These are phyloP conservation scores for Andrena cerasifolii DNA, from an alignment of 1,140 invertebrate genomes.

Conservation along the genomic window DNA sequence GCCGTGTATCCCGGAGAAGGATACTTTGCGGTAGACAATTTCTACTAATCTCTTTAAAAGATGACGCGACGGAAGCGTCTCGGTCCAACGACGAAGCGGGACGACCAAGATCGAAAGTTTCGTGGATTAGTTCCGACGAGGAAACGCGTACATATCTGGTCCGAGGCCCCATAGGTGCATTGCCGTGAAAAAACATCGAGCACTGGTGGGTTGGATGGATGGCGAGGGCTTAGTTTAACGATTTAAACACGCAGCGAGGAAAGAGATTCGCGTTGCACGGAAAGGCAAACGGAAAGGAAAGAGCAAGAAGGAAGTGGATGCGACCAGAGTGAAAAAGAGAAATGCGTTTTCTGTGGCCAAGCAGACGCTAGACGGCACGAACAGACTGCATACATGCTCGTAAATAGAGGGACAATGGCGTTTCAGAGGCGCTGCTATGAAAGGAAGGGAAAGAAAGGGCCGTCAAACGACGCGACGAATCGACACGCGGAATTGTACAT, in stretches of 20 bases:
- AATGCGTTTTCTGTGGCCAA: constrained; percentile 3
- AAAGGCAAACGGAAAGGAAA: not conserved
- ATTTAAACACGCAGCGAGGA: constrained; percentile 16
- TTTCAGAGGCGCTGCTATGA: not conserved
- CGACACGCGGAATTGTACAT: constrained; percentile 10
- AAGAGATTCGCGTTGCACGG: not conserved
- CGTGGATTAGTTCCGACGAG: constrained; percentile 6
- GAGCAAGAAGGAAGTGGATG: constrained; percentile 2
- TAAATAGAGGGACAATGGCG: not conserved
- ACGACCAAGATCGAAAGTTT: constrained; percentile 6
- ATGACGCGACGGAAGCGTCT: not conserved
- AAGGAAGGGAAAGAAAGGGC: not conserved
- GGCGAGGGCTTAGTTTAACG: constrained; percentile 76
- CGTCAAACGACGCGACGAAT: constrained; percentile 21
- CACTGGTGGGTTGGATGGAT: constrained; percentile 71
- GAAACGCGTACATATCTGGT: constrained; percentile 6
- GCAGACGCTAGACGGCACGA: not conserved
- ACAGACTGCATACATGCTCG: not conserved
- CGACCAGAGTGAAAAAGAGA: not conserved
- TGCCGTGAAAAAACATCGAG: constrained; percentile 69
- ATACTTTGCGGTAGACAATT: too few relatives aligned
- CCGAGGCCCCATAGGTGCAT: constrained; percentile 71
- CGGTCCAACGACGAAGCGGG: not conserved
- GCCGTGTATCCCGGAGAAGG: not conserved
- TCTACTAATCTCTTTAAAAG: too few relatives aligned